Percentiles rank a stretch among this genome's conserved stretches.
These are phyloP conservation scores for Agriopis leucophaearia DNA, from an alignment of 2,888 invertebrate genomes.

Conservation along the genomic window DNA sequence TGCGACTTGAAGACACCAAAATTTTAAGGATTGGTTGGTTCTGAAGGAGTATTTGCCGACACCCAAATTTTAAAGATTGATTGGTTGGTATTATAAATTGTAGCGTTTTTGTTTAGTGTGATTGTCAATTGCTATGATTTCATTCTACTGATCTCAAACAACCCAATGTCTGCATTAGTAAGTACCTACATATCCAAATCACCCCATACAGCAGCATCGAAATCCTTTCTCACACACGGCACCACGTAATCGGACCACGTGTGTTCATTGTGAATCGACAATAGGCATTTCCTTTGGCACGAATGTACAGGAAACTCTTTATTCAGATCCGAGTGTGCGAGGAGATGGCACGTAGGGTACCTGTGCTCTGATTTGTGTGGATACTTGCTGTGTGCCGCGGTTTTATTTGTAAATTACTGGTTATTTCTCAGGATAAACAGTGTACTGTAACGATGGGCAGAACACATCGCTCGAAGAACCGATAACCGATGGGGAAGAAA, in stretches of 20 bases:
- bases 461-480: no score
- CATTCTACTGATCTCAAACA: neutral
- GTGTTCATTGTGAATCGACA: conserved; percentile 58
- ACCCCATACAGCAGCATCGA: conserved; percentile 39
- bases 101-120: no score
- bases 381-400: neutral
- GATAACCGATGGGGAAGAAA: no score
- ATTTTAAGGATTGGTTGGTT: no score
- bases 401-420: neutral
- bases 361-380: conserved; percentile 27
- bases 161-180: neutral
- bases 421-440: no score
- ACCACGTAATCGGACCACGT: conserved; percentile 69
- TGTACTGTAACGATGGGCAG: no score
- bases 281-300: conserved; percentile 71
- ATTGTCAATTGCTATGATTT: neutral
- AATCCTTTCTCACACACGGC: conserved; percentile 67
- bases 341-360: conserved; percentile 69
- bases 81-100: no score
- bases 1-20: no score
- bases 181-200: conserved; percentile 23
- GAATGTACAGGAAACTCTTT: conserved; percentile 82
- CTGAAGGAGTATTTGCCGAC: no score
- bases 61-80: no score
- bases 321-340: conserved; percentile 69